These are phyloP conservation scores for Ooceraea biroi DNA, from an alignment of 1,140 invertebrate species.

Conservation along the genomic window DNA sequence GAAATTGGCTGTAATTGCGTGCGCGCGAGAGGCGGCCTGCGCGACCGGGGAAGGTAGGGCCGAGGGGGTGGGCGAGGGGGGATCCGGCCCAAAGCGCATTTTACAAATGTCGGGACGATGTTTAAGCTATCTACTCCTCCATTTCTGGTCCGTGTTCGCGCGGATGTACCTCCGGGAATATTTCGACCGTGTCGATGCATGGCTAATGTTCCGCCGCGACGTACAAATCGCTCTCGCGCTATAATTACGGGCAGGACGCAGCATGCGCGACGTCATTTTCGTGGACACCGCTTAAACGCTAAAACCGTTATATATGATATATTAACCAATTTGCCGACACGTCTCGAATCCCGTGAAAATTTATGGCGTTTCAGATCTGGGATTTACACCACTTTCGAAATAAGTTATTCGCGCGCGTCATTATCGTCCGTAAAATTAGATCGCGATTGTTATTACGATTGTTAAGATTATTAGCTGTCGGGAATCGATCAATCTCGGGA, in stretches of 20 bases:
- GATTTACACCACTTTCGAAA: not conserved
- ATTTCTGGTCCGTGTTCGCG: conserved; percentile 50
- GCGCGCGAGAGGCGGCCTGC: conserved; percentile 60
- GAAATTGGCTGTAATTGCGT: conserved; percentile 80
- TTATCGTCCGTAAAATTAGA: too few relatives aligned
- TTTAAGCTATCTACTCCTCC: conserved; percentile 50
- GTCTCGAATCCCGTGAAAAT: not conserved
- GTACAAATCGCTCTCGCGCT: conserved; percentile 33
- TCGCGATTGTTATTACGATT: too few relatives aligned
- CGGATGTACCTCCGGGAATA: conserved; percentile 41
- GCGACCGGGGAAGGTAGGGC: not conserved
- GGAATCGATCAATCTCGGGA: too few relatives aligned
- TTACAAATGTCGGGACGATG: conserved; percentile 64
- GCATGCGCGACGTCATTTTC: not conserved
- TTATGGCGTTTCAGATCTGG: not conserved
- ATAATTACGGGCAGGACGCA: conserved; percentile 1
- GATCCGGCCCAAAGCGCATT: conserved; percentile 53
- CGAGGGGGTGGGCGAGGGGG: not conserved
- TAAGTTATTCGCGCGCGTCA: too few relatives aligned
- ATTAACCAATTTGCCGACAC: not conserved
- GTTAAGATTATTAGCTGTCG: too few relatives aligned
- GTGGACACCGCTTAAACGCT: not conserved
- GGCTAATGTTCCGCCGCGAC: conserved; percentile 37
- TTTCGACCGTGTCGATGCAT: conserved; percentile 61
- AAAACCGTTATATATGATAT: conserved; percentile 27